These are phyloP conservation scores for Diadromus collaris DNA, from an alignment of 2,888 invertebrate species.

Conservation along the genomic window DNA sequence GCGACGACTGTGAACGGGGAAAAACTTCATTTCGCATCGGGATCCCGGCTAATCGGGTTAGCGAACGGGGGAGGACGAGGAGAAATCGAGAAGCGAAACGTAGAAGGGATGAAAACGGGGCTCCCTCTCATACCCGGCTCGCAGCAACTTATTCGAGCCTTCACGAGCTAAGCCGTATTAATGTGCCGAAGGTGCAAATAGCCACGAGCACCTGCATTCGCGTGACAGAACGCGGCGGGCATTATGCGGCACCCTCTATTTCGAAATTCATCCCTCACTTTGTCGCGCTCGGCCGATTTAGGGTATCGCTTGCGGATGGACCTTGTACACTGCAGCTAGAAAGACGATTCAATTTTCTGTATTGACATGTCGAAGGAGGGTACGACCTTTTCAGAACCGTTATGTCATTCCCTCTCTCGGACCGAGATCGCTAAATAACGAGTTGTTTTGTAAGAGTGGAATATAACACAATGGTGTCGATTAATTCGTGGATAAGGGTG, in stretches of 20 bases:
- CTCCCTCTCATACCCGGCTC: background rate
- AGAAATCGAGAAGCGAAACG: slow-evolving; percentile 29
- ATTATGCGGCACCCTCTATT: slow-evolving; percentile 7
- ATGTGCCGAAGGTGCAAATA: slow-evolving; percentile 60
- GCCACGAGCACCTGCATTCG: slow-evolving; percentile 50
- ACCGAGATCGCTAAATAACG: background rate
- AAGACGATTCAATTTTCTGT: slow-evolving; percentile 14
- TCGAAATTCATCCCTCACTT: slow-evolving; percentile 35
- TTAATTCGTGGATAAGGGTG: background rate
- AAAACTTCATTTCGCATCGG: slow-evolving; percentile 60
- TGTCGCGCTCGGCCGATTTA: background rate
- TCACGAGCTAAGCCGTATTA: slow-evolving; percentile 56
- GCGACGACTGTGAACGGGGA: slow-evolving; percentile 23
- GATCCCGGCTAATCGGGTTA: slow-evolving; percentile 64
- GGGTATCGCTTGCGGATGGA: slow-evolving; percentile 23
- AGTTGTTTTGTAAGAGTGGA: background rate
- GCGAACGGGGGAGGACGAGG: slow-evolving; percentile 45
- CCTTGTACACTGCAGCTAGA: background rate
- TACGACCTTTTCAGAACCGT: background rate
- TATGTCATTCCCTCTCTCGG: background rate
- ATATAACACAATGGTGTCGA: background rate
- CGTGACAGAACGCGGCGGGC: slow-evolving; percentile 28
- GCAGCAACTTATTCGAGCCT: slow-evolving; percentile 24
- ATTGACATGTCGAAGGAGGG: slow-evolving; percentile 6
- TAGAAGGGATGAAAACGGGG: slow-evolving; percentile 2